These are phyloP conservation scores for Pogonocherus hispidulus DNA, from an alignment of 2,888 invertebrate genomes.

Conservation along the genomic window DNA sequence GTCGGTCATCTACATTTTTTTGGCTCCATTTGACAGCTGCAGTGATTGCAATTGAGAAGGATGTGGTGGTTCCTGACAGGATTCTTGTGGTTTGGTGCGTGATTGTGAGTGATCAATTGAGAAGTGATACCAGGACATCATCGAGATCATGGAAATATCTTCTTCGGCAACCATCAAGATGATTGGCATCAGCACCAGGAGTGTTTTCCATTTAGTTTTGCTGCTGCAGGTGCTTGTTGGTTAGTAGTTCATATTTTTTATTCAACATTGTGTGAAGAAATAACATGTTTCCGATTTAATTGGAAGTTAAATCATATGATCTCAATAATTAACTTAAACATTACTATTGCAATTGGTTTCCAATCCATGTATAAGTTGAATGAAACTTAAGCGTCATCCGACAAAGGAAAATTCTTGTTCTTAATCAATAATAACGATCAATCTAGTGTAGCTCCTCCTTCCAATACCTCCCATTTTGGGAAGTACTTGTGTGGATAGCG, in stretches of 20 bases:
- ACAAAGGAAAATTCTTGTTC: neutral
- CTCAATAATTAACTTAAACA: too few relatives aligned
- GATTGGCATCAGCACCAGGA: neutral
- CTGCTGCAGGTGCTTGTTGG: slow-evolving; percentile 7
- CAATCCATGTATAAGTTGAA: neutral
- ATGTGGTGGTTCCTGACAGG: neutral
- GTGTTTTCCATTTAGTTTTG: neutral
- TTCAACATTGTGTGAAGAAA: too few relatives aligned
- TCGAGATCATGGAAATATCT: neutral
- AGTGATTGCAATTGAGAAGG: neutral
- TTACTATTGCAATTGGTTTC: neutral
- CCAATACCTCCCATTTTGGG: neutral
- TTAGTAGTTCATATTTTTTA: too few relatives aligned
- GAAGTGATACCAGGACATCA: neutral
- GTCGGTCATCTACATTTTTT: slow-evolving; percentile 1
- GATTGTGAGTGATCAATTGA: slow-evolving; percentile 19
- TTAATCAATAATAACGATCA: slow-evolving; percentile 11
- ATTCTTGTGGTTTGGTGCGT: slow-evolving; percentile 17
- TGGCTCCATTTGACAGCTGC: neutral
- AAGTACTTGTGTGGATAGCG: neutral
- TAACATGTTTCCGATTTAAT: too few relatives aligned
- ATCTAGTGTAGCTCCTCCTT: neutral
- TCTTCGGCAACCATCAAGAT: slow-evolving; percentile 1
- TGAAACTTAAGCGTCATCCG: neutral
- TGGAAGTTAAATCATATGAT: too few relatives aligned